Percentiles rank a stretch among this genome's conserved stretches.
phyloP scores from a whole-genome alignment of 2,888 invertebrate genomes.

The Ormyrus pomaceus region DNA sequence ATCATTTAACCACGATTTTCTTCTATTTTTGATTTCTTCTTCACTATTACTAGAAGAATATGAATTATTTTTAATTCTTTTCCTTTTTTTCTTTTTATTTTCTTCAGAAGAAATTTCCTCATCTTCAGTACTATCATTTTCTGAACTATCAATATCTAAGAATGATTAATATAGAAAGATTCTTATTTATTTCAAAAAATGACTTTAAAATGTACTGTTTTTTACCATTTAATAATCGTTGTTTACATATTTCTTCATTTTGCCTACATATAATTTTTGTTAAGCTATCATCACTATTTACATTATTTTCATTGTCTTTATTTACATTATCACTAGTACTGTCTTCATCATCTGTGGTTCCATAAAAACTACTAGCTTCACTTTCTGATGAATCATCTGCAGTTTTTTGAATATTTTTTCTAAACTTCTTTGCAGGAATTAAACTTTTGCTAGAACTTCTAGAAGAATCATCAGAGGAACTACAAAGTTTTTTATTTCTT shows the following conservation, averaged over 20 bases:
- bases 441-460: background rate
- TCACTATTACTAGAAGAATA: slow-evolving; percentile 5
- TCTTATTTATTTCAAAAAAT: background rate
- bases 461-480: slow-evolving; percentile 33
- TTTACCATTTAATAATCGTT: slow-evolving; percentile 26
- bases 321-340: background rate
- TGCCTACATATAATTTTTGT: background rate
- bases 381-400: slow-evolving; percentile 8
- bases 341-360: slow-evolving; percentile 14
- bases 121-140: slow-evolving; percentile 13
- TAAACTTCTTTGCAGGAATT: background rate
- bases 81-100: background rate
- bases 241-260: slow-evolving; percentile 27
- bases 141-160: slow-evolving; percentile 19
- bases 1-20: slow-evolving; percentile 18
- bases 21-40: background rate
- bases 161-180: background rate
- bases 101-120: slow-evolving; percentile 9
- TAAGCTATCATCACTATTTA: background rate
- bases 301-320: background rate
- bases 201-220: background rate
- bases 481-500: slow-evolving; percentile 19
- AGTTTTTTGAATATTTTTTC: slow-evolving; percentile 14
- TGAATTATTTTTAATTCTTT: background rate
- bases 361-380: slow-evolving; percentile 25